phyloP scores from a whole-genome alignment of 2,888 invertebrate genomes.

The Dryococelus australis region DNA sequence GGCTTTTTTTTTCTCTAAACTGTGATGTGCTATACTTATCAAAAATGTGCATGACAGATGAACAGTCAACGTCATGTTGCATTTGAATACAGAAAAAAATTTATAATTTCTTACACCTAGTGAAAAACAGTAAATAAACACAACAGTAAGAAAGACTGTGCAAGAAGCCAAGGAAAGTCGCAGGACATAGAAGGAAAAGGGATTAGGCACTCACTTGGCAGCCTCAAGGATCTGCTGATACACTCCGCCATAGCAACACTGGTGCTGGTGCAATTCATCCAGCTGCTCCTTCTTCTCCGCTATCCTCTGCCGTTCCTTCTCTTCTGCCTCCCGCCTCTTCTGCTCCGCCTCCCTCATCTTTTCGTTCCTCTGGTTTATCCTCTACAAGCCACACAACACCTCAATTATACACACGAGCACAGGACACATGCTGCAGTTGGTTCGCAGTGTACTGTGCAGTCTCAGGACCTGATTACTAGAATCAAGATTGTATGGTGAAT shows the following conservation, averaged over 20 bases:
- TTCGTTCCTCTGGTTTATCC: conserved; percentile 32
- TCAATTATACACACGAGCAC: neutral
- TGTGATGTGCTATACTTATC: too few relatives aligned
- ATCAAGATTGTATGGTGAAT: too few relatives aligned
- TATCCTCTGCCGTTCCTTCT: conserved; percentile 37
- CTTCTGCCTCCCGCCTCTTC: conserved; percentile 35
- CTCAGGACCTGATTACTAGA: too few relatives aligned
- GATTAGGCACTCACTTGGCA: conserved; percentile 43
- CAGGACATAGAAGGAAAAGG: neutral
- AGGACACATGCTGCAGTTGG: neutral
- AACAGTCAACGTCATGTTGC: too few relatives aligned
- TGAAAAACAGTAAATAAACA: too few relatives aligned
- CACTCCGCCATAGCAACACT: conserved; percentile 40
- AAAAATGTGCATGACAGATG: too few relatives aligned
- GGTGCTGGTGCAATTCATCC: conserved; percentile 44
- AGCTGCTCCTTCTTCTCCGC: conserved; percentile 49
- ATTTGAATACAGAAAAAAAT: too few relatives aligned
- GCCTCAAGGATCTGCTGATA: conserved; percentile 44
- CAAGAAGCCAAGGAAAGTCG: too few relatives aligned
- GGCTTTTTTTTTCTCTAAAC: too few relatives aligned
- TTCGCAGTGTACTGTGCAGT: too few relatives aligned
- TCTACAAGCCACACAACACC: conserved; percentile 23
- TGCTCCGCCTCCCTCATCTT: conserved; percentile 36
- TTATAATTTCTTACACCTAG: too few relatives aligned
- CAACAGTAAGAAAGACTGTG: too few relatives aligned